These are phyloP conservation scores for Leuciscus idus DNA, from an alignment of 2,113 vertebrate species.

Conservation along the genomic window DNA sequence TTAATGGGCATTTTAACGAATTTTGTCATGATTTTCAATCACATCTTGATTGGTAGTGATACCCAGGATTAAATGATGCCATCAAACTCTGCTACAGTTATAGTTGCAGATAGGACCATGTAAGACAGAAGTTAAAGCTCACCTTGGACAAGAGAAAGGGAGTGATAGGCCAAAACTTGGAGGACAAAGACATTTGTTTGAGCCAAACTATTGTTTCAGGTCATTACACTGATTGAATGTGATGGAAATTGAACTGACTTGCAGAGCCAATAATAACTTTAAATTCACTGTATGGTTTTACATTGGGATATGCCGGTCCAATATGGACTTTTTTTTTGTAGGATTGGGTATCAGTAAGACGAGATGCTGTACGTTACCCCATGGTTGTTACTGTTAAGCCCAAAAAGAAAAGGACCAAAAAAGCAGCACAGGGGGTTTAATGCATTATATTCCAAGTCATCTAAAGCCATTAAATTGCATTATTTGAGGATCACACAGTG, in stretches of 20 bases:
- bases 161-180: background rate
- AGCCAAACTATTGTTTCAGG: conserved; percentile 16
- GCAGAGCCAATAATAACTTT: background rate
- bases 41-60: conserved; percentile 43
- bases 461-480: too few relatives aligned
- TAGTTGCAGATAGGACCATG: conserved; percentile 13
- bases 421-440: too few relatives aligned
- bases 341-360: too few relatives aligned
- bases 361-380: too few relatives aligned
- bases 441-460: too few relatives aligned
- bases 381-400: too few relatives aligned
- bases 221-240: background rate
- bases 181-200: conserved; percentile 14
- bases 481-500: too few relatives aligned
- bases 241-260: background rate
- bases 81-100: conserved; percentile 48
- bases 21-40: conserved; percentile 46
- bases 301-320: too few relatives aligned
- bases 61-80: conserved; percentile 37
- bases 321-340: too few relatives aligned
- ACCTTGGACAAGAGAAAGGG: background rate
- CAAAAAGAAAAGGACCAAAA: too few relatives aligned
- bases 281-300: background rate
- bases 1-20: conserved; percentile 48
- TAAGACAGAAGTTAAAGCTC: conserved; percentile 37